Evolutionary conservation across 2,797 vertebrate species (phyloP).

Genomic region (Liasis olivaceus): DNA sequence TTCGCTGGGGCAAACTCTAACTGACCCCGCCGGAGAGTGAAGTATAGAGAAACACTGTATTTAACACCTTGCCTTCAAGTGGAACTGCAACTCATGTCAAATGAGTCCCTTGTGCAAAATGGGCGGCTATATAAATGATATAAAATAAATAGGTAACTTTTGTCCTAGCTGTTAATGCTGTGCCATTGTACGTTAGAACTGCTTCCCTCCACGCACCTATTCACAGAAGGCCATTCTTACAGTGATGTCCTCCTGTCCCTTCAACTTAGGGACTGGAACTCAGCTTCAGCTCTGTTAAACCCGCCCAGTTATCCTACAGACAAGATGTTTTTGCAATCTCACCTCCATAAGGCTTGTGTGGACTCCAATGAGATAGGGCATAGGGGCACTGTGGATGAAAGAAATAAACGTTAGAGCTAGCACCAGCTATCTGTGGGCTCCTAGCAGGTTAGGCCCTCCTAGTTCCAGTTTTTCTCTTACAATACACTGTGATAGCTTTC

Average conservation of each 20-base stretch:
- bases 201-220: background rate
- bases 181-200: background rate
- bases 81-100: background rate
- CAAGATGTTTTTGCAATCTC: conserved; percentile 30
- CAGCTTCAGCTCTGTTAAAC: background rate
- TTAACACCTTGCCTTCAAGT: background rate
- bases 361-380: conserved; percentile 93
- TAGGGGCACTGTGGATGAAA: conserved; percentile 81
- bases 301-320: background rate
- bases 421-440: background rate
- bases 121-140: no score
- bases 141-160: background rate
- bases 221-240: background rate
- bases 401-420: background rate
- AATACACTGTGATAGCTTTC: background rate
- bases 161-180: background rate
- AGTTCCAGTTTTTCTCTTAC: background rate
- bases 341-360: conserved; percentile 89
- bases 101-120: background rate
- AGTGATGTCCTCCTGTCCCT: background rate
- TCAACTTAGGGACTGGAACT: background rate
- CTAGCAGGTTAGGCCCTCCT: background rate
- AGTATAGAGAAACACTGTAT: no score
- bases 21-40: background rate
- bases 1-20: background rate